Evolutionary conservation across 2,888 invertebrate genomes (phyloP), one percentile per base, ranked within the genome.

Genomic region (Eurytoma adleriae): DNA sequence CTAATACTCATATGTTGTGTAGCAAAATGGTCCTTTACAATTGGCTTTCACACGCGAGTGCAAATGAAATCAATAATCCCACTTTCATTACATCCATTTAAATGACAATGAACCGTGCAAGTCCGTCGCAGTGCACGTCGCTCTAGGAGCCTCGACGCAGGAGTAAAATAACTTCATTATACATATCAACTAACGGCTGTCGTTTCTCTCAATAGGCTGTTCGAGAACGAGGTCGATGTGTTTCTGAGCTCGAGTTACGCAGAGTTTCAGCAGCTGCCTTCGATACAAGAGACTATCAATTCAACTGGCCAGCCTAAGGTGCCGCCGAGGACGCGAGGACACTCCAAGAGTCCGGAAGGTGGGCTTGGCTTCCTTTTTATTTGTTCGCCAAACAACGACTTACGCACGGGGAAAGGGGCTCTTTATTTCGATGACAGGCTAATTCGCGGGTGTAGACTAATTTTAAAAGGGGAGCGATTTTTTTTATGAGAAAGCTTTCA

Each of bases 141-240:
- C 40, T 40, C 40, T 7, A 7, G 30, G 30, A 30, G 30, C 30
- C 3, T 30, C 30, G 4, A 30, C 30, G 30, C 30, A 30, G 30
- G 30, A 7, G 7, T 1, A 40, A 7, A 40, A 40, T 4, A 40
- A 40, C 40, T 40, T 40, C 40, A 40, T 40, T 54, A 54, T 54
- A 12, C 13, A 27, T 27, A 24, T 62, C 30, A 16, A 64, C 30
- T 40, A 16, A 16, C 16, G 16, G 40, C 20, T 61, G 24, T 10
- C 14, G 61, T 61, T 14, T 66, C 97, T 0, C 97, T 98, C n/a
- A 97, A 97, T 90, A 87, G 90, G 81, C 92, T 98, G 59, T 98
- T 98, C 89, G 96, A 96, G 86, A 95, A 94, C 87, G 95, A 94
- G 86, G 91, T 91, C 24, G 94, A 94, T 70, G 95, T 95, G 30